phyloP scores from a whole-genome alignment of 2,888 invertebrate genomes.

The Phania funesta region DNA sequence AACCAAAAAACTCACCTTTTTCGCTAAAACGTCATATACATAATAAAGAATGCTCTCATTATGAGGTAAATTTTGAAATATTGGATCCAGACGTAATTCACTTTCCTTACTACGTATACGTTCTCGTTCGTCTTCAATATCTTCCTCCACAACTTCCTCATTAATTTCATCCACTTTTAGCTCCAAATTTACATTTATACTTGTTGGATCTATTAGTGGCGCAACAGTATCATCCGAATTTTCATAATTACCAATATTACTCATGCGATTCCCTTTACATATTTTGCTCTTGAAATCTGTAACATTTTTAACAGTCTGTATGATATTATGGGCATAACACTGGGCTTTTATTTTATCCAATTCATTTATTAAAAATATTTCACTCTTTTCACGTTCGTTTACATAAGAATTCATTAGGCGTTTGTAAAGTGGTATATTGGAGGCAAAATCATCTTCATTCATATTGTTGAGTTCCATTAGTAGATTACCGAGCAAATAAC shows the following conservation, averaged over 20 bases:
- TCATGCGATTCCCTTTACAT: constrained; percentile 77
- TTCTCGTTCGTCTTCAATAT: constrained; percentile 24
- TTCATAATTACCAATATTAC: constrained; percentile 76
- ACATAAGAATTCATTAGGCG: constrained; percentile 74
- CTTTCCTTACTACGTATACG: constrained; percentile 31
- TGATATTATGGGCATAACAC: constrained; percentile 71
- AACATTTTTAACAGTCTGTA: constrained; percentile 70
- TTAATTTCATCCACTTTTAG: background rate
- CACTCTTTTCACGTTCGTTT: constrained; percentile 75
- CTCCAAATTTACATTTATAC: constrained; percentile 53
- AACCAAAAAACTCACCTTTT: constrained; percentile 68
- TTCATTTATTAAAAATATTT: constrained; percentile 73
- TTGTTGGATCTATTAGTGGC: constrained; percentile 27
- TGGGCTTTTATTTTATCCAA: constrained; percentile 73
- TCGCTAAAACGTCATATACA: constrained; percentile 73
- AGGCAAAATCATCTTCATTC: constrained; percentile 74
- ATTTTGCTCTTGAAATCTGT: constrained; percentile 74
- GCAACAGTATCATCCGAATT: constrained; percentile 72
- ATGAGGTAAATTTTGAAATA: constrained; percentile 76
- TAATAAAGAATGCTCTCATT: constrained; percentile 73
- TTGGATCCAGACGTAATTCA: constrained; percentile 73
- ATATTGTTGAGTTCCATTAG: constrained; percentile 74
- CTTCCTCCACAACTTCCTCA: background rate
- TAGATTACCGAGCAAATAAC: constrained; percentile 75
- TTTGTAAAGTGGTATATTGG: constrained; percentile 71